Evolutionary conservation across 2,113 vertebrate species (phyloP), one percentile per base, ranked within the genome.

Genomic region (Psittacara wagleri): DNA sequence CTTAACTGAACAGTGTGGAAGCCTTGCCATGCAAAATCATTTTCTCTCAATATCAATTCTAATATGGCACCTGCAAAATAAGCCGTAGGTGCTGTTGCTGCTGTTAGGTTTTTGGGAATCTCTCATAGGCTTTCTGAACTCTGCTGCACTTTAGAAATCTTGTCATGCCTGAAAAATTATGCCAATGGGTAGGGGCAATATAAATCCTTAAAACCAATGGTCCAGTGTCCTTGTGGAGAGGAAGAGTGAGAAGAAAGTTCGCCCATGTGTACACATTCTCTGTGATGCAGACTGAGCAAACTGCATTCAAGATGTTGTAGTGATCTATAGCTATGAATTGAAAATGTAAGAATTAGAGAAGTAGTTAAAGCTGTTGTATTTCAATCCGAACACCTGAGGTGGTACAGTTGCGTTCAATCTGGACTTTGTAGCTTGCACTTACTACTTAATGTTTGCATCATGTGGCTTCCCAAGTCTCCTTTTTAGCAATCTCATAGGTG

Each of bases 101-200:
- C 97, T 97, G 72, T 91, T 88, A 48, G 2, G 28, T 91, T 94
- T 74, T 91, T 39, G 92, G 93, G 95, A 93, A 88, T 96, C 81
- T 94, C 74, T 62, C 49, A 82, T 52, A 91, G 97, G 94, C 97
- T 97, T 96, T 95, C 93, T 91, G 68, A 93, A 67, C 79, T 97
- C 94, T 93, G 92, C 94, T 96, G 97, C 97, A 98, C 97, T 97
- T 98, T 97, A 97, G 72, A 92, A 90, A 88, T 68, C 29, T 67
- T 85, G 73, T 94, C 90, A 57, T 94, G 83, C 44, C 14, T 74
- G 62, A 84, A 78, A 91, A 92, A 68, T 83, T 28, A 95, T 33
- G 89, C 88, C 92, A 90, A 5, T 86, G 96, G 93, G 86, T 86
- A 90, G 94, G 87, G 92, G 89, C 90, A 90, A 80, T 95, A 92